Percentiles rank a stretch among this genome's conserved stretches.
Evolutionary conservation across 2,888 invertebrate genomes (phyloP).

Genomic region (Orchesella flavescens): DNA sequence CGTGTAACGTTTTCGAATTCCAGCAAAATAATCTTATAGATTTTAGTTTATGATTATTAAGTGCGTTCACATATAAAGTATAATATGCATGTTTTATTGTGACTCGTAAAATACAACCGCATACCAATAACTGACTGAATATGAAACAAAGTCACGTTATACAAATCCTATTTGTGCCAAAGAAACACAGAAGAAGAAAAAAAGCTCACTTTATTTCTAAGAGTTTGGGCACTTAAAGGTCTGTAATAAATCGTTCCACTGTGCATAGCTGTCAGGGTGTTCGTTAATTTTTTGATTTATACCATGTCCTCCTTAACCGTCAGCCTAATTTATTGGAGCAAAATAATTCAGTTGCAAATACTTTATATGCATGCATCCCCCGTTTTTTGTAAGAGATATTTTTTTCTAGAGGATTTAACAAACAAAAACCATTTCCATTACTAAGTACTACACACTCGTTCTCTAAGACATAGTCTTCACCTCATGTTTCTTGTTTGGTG

Average conservation of each 20-base stretch:
- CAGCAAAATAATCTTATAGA: no score
- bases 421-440: no score
- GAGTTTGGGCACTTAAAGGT: slow-evolving; percentile 61
- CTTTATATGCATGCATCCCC: slow-evolving; percentile 7
- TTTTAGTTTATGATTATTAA: no score
- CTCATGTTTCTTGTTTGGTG: not conserved
- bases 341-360: slow-evolving; percentile 59
- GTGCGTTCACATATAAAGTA: no score
- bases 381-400: not conserved
- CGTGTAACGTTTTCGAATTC: no score
- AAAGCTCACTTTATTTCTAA: slow-evolving; percentile 42
- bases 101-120: no score
- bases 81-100: no score
- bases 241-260: slow-evolving; percentile 63
- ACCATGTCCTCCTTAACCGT: slow-evolving; percentile 63
- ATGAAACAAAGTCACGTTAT: slow-evolving; percentile 47
- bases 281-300: slow-evolving; percentile 63
- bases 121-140: not conserved
- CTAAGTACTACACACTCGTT: no score
- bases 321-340: slow-evolving; percentile 62
- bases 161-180: slow-evolving; percentile 57
- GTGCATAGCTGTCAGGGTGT: slow-evolving; percentile 63
- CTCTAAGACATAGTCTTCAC: no score
- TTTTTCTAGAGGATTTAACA: no score
- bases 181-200: slow-evolving; percentile 40